Evolutionary conservation across 2,113 vertebrate species (phyloP).

Genomic region (Scolopax mira): DNA sequence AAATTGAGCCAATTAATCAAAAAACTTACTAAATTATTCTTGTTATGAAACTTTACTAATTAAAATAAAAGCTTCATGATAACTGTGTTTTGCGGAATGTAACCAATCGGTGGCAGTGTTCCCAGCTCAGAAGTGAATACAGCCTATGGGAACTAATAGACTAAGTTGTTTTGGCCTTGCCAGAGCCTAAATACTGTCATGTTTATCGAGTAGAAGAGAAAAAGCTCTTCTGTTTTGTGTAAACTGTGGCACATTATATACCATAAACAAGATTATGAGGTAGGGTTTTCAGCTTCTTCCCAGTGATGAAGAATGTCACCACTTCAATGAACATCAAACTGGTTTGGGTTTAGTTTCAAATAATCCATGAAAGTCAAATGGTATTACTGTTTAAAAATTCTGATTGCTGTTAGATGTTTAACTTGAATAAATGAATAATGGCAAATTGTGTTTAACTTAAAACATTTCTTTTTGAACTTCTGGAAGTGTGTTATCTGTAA

Average conservation of each 20-base stretch:
- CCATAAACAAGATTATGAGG: not conserved
- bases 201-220: not conserved
- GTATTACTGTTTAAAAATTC: not conserved
- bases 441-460: not conserved
- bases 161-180: not conserved
- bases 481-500: not conserved
- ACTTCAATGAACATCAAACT: not conserved
- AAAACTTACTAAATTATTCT: not conserved
- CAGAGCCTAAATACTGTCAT: not conserved
- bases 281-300: fast-evolving
- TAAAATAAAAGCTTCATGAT: slow-evolving; percentile 13
- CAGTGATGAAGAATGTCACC: fast-evolving
- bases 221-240: not conserved
- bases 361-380: not conserved
- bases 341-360: not conserved
- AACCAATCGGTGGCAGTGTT: not conserved
- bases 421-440: not conserved
- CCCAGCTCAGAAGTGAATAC: not conserved
- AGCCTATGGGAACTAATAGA: not conserved
- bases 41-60: not conserved
- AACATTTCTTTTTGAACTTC: not conserved
- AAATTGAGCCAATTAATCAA: not conserved
- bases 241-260: not conserved
- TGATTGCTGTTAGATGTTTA: not conserved
- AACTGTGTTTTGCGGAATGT: not conserved